These are phyloP conservation scores for Seira ritae DNA, from an alignment of 2,888 invertebrate genomes.

Conservation along the genomic window DNA sequence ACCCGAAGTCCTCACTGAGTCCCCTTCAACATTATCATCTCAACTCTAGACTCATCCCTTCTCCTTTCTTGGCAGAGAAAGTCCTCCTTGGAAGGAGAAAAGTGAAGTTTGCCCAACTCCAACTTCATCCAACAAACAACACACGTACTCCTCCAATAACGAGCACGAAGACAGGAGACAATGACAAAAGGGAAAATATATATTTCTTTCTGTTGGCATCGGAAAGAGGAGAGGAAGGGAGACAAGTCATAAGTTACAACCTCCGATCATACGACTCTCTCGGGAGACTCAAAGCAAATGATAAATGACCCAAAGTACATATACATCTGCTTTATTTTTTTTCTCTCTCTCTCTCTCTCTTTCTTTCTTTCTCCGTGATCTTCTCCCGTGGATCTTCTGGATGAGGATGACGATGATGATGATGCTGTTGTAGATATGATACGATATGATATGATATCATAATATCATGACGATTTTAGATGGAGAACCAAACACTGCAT, in stretches of 20 bases:
- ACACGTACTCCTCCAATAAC: neutral
- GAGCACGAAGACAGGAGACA: neutral
- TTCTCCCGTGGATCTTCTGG: slow-evolving; percentile 5
- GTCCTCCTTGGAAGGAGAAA: no score
- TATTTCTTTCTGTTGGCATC: slow-evolving; percentile 24
- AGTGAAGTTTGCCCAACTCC: no score
- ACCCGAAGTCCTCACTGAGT: no score
- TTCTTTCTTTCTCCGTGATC: slow-evolving; percentile 5
- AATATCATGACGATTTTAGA: neutral
- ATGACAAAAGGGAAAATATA: slow-evolving; percentile 47
- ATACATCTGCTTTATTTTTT: slow-evolving; percentile 56
- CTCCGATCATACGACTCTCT: slow-evolving; percentile 73
- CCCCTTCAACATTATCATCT: no score
- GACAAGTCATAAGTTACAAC: slow-evolving; percentile 73
- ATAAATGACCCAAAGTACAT: slow-evolving; percentile 71
- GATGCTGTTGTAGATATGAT: neutral
- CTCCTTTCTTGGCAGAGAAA: no score
- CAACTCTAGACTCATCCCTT: no score
- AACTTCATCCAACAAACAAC: neutral
- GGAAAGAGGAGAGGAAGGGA: slow-evolving; percentile 48
- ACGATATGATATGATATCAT: slow-evolving; percentile 15
- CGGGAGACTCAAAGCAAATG: slow-evolving; percentile 71
- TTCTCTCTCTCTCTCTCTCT: slow-evolving; percentile 9
- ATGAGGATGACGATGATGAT: neutral
- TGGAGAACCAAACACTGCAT: slow-evolving; percentile 3